Evolutionary conservation across 2,888 invertebrate species (phyloP).

Genomic region (Homarus gammarus): DNA sequence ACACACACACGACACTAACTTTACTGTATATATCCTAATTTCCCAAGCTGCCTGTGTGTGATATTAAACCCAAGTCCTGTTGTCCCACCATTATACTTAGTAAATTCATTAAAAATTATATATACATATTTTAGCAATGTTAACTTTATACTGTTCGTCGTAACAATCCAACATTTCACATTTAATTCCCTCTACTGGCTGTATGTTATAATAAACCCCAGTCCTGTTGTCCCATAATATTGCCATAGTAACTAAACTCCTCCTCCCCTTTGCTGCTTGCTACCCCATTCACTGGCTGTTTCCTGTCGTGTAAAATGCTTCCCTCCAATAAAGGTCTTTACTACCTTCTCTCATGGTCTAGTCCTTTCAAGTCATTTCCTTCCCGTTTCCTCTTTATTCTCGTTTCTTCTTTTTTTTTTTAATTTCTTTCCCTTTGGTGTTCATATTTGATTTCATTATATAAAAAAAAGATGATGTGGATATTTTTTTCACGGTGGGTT

Average conservation of each 20-base stretch:
- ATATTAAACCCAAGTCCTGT: neutral
- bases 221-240: slow-evolving; percentile 8
- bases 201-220: neutral
- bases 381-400: neutral
- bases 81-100: no score
- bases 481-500: no score
- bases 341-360: neutral
- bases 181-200: neutral
- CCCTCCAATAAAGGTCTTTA: neutral
- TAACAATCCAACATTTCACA: no score
- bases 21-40: neutral
- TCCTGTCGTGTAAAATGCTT: neutral
- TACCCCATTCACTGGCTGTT: neutral
- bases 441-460: no score
- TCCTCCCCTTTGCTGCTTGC: neutral
- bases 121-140: no score
- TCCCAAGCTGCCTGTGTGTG: neutral
- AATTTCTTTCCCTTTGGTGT: neutral
- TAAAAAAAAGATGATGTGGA: no score
- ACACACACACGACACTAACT: no score
- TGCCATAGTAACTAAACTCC: neutral
- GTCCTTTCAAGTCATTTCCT: neutral
- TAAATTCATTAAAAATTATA: no score
- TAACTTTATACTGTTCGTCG: no score
- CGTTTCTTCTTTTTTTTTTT: neutral